These are phyloP conservation scores for Bos indicus DNA, from an alignment of 2,113 vertebrate genomes.

Conservation along the genomic window DNA sequence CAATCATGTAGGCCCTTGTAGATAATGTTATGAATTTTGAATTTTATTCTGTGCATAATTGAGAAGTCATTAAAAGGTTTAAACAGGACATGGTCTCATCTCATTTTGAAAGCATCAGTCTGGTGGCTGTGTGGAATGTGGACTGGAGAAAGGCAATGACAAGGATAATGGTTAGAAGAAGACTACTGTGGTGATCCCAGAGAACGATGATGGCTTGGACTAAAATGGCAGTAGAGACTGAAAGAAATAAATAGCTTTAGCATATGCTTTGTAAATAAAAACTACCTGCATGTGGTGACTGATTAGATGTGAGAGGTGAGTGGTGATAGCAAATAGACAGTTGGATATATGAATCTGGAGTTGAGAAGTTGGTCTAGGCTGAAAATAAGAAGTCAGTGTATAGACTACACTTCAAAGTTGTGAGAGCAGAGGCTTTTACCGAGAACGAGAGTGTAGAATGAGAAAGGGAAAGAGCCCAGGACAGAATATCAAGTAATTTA, in stretches of 20 bases:
- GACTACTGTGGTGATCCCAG: not conserved
- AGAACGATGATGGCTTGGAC: not conserved
- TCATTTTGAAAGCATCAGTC: slow-evolving; percentile 8
- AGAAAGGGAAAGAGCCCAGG: not conserved
- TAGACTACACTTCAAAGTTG: not conserved
- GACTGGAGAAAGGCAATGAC: not conserved
- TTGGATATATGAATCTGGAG: not conserved
- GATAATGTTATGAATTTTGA: not conserved
- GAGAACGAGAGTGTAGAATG: not conserved
- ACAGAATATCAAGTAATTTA: not conserved
- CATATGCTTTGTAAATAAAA: not conserved
- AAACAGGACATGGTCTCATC: not conserved
- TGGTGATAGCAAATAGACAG: not conserved
- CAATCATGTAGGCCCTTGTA: not conserved
- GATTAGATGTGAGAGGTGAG: not conserved
- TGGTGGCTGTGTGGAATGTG: not conserved
- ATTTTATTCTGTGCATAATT: not conserved
- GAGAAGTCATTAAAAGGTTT: not conserved
- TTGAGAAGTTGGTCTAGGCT: not conserved
- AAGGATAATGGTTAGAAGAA: not conserved
- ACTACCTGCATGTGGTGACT: not conserved
- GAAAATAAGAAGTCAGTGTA: not conserved
- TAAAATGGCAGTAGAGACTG: not conserved
- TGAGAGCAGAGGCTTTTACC: not conserved
- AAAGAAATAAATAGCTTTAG: not conserved